Evolutionary conservation across 2,113 vertebrate species (phyloP).

Genomic region (Turnix velox): DNA sequence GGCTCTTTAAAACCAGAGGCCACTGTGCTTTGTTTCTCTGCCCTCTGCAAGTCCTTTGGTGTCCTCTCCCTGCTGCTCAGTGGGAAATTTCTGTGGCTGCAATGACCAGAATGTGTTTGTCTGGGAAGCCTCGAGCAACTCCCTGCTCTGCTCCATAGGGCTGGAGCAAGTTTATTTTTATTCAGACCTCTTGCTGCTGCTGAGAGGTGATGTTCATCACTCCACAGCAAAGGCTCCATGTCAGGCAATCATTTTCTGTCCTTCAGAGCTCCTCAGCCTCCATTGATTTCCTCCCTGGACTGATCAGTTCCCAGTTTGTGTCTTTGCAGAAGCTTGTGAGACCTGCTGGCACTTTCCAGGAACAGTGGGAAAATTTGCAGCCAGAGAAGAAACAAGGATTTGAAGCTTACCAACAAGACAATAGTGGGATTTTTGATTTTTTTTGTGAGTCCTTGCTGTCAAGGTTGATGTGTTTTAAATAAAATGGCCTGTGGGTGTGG

Average conservation of each 20-base stretch:
- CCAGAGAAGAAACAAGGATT: background rate
- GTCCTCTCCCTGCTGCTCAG: background rate
- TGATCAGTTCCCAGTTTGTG: background rate
- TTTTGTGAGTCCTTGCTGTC: background rate
- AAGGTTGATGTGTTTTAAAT: background rate
- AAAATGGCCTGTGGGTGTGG: background rate
- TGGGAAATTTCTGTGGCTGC: background rate
- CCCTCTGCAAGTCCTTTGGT: background rate
- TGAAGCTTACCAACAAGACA: background rate
- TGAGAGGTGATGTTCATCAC: background rate
- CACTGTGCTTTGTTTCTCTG: rapidly evolving
- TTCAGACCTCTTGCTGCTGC: background rate
- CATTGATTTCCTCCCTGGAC: background rate
- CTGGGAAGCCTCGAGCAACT: background rate
- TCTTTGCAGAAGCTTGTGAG: background rate
- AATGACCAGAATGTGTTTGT: background rate
- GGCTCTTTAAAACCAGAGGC: rapidly evolving
- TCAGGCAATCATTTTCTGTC: background rate
- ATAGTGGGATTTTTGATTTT: background rate
- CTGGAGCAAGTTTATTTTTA: background rate
- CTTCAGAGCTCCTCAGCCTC: background rate
- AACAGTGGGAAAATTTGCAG: background rate
- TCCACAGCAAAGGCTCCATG: background rate
- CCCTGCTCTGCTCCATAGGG: background rate
- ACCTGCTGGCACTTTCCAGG: background rate